These are phyloP conservation scores for Diphyllodes magnificus DNA, from an alignment of 2,113 vertebrate species.

Conservation along the genomic window DNA sequence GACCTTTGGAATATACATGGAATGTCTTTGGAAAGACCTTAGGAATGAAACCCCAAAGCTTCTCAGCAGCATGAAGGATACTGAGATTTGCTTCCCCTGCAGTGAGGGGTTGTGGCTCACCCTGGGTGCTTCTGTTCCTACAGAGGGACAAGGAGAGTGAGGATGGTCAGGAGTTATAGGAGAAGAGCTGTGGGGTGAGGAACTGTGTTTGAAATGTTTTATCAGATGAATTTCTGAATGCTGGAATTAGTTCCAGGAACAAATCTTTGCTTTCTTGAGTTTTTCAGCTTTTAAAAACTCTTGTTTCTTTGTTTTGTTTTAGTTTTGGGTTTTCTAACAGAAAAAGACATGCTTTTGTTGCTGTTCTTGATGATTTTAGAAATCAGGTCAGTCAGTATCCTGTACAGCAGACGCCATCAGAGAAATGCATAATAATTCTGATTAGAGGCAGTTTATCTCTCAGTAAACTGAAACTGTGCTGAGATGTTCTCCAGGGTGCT, in stretches of 20 bases:
- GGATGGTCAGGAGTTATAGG: background rate
- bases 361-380: background rate
- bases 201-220: background rate
- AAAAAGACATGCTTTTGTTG: background rate
- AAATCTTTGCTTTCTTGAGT: background rate
- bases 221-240: background rate
- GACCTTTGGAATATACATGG: background rate
- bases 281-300: background rate
- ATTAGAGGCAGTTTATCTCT: background rate
- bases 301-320: background rate
- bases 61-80: background rate
- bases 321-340: background rate
- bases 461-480: background rate
- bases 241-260: background rate
- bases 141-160: background rate
- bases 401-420: background rate
- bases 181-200: background rate
- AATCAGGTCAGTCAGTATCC: background rate
- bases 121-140: background rate
- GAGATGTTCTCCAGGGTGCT: background rate
- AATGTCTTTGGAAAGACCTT: no score
- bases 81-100: background rate
- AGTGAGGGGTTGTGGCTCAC: background rate
- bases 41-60: background rate
- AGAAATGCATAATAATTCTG: background rate